These are phyloP conservation scores for Timandra comae DNA, from an alignment of 2,888 invertebrate genomes.

Conservation along the genomic window DNA sequence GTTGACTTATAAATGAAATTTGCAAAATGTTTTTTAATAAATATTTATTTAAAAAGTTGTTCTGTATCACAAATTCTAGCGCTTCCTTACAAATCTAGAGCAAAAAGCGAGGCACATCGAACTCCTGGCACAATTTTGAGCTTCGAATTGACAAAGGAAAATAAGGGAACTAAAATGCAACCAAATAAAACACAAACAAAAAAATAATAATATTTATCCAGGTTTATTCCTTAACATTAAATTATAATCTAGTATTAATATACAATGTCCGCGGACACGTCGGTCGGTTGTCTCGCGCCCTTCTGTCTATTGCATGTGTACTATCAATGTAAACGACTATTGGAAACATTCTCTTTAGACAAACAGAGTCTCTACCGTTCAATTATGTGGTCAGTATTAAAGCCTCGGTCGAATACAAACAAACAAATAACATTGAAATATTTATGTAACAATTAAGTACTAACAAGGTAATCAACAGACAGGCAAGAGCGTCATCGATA, in stretches of 20 bases:
- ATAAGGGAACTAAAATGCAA: conserved; percentile 21
- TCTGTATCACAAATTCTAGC: conserved; percentile 43
- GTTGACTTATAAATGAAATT: conserved; percentile 16
- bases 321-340: conserved; percentile 28
- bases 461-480: conserved; percentile 45
- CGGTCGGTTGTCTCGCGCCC: conserved; percentile 48
- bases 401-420: conserved; percentile 38
- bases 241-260: conserved; percentile 70
- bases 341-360: conserved; percentile 11
- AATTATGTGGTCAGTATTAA: conserved; percentile 54
- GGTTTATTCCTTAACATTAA: conserved; percentile 74
- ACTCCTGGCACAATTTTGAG: conserved; percentile 13
- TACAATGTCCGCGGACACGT: conserved; percentile 67
- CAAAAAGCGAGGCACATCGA: conserved; percentile 34
- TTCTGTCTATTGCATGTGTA: conserved; percentile 44
- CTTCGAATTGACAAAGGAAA: conserved; percentile 14
- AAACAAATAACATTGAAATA: conserved; percentile 28
- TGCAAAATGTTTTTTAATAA: too few relatives aligned
- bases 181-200: conserved; percentile 62
- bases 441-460: conserved; percentile 38
- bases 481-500: conserved; percentile 55
- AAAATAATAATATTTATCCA: conserved; percentile 72
- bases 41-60: conserved; percentile 24
- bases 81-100: conserved; percentile 16
- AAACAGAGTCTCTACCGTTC: conserved; percentile 29